Conservation (phyloP, 37 sponge, comb jelly and placozoan genomes). For the Ephydatia muelleri region DNA sequence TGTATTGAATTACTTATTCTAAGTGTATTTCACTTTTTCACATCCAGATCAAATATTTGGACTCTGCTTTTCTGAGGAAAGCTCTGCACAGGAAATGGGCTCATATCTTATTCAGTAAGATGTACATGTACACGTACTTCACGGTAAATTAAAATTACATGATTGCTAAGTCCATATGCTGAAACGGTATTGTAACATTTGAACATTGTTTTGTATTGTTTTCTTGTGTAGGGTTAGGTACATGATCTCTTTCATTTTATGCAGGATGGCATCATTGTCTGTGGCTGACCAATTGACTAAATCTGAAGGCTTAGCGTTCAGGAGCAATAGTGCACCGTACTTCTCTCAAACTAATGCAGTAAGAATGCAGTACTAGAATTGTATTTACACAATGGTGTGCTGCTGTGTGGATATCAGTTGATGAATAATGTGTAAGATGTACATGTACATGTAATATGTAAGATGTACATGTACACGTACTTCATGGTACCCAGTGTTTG, state of each 20-base stretch:
- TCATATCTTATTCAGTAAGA: constrained; percentile 31
- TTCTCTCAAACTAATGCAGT: constrained; percentile 1
- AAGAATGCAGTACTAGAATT: neutral
- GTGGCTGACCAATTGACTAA: neutral
- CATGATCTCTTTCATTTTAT: neutral
- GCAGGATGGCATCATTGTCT: neutral
- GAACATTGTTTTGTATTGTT: too few species aligned
- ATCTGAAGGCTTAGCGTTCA: neutral
- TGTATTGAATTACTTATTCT: too few species aligned
- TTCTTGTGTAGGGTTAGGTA: neutral
- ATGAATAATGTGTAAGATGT: too few species aligned
- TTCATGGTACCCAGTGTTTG: too few species aligned
- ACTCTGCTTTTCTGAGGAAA: constrained; percentile 38
- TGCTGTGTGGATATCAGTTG: too few species aligned
- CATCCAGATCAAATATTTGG: constrained; percentile 39
- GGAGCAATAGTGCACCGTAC: neutral
- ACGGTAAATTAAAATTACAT: neutral
- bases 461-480: too few species aligned
- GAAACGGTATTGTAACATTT: too few species aligned
- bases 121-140: neutral
- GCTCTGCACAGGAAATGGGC: constrained; percentile 19
- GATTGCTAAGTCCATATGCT: too few species aligned
- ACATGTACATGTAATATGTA: too few species aligned
- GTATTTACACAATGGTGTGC: too few species aligned
- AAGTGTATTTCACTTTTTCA: neutral